Evolutionary conservation across 2,113 vertebrate species (phyloP).

Genomic region (Sphaerodactylus townsendi): DNA sequence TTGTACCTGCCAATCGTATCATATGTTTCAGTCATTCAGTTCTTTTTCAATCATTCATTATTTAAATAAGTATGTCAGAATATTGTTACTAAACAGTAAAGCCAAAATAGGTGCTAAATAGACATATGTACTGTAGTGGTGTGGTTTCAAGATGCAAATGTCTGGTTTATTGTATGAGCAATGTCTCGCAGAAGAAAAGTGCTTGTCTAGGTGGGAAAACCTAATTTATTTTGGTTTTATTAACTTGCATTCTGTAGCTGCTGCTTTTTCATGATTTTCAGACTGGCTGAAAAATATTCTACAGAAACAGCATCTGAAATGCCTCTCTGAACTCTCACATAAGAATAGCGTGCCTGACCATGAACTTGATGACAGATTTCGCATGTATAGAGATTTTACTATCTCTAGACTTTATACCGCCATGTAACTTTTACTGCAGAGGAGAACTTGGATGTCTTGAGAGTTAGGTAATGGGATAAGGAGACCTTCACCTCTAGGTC

Average conservation of each 20-base stretch:
- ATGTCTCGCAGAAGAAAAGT: not conserved
- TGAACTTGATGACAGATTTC: conserved; percentile 44
- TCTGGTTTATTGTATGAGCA: not conserved
- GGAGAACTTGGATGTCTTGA: conserved; percentile 44
- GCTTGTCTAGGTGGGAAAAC: not conserved
- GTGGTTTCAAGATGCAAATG: not conserved
- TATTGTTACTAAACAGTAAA: not conserved
- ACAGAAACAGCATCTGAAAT: conserved; percentile 31
- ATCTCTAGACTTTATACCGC: conserved; percentile 35
- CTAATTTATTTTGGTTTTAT: conserved; percentile 18
- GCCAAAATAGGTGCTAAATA: not conserved
- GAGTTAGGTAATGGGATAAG: conserved; percentile 57
- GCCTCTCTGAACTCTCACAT: not conserved
- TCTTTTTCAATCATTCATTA: not conserved
- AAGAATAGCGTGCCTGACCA: conserved; percentile 18
- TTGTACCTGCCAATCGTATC: not conserved
- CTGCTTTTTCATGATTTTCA: not conserved
- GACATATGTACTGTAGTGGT: not conserved
- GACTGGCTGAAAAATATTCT: conserved; percentile 41
- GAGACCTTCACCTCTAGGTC: conserved; percentile 70
- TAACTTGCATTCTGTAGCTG: not conserved
- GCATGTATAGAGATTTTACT: conserved; percentile 23
- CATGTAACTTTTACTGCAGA: conserved; percentile 11
- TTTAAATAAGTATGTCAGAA: not conserved
- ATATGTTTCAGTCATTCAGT: conserved; percentile 15